phyloP scores from a whole-genome alignment of 2,888 invertebrate genomes.

The Drosophila aldrichi region DNA sequence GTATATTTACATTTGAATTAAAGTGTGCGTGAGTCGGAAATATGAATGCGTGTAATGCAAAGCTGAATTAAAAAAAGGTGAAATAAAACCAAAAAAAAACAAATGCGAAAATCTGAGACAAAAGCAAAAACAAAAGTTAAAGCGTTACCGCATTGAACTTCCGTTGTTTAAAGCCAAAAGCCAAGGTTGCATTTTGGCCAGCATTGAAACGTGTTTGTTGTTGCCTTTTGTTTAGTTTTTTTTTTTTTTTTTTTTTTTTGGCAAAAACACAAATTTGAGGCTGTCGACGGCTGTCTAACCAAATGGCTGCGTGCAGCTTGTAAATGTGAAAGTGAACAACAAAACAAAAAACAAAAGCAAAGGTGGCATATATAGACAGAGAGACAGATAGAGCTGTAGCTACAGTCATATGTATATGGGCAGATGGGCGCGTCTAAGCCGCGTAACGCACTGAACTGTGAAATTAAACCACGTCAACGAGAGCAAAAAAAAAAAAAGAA shows the following conservation, averaged over 20 bases:
- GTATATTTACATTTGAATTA: not conserved
- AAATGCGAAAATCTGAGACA: slow-evolving; percentile 13
- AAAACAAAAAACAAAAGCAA: not conserved
- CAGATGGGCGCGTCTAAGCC: slow-evolving; percentile 71
- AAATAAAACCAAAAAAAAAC: not conserved
- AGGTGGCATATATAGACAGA: slow-evolving; percentile 8
- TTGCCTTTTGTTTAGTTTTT: slow-evolving; percentile 24
- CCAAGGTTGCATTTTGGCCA: slow-evolving; percentile 70
- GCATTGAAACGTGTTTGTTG: slow-evolving; percentile 43
- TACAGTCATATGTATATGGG: slow-evolving; percentile 16
- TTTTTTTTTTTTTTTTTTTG: slow-evolving; percentile 2
- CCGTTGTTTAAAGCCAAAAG: slow-evolving; percentile 71
- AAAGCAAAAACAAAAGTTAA: slow-evolving; percentile 33
- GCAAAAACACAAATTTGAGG: slow-evolving; percentile 24
- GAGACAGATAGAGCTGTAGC: slow-evolving; percentile 1
- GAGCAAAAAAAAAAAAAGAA: slow-evolving; percentile 21
- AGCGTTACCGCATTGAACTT: slow-evolving; percentile 65
- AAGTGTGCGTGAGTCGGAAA: slow-evolving; percentile 20
- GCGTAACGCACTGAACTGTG: slow-evolving; percentile 79
- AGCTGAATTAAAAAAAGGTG: not conserved
- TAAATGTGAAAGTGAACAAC: slow-evolving; percentile 48
- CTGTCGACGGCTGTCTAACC: slow-evolving; percentile 45
- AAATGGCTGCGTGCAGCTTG: slow-evolving; percentile 47
- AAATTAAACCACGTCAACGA: slow-evolving; percentile 75
- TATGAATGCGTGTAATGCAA: slow-evolving; percentile 22